Conservation (phyloP, 2,888 invertebrate species). For the Colletes collaris region DNA sequence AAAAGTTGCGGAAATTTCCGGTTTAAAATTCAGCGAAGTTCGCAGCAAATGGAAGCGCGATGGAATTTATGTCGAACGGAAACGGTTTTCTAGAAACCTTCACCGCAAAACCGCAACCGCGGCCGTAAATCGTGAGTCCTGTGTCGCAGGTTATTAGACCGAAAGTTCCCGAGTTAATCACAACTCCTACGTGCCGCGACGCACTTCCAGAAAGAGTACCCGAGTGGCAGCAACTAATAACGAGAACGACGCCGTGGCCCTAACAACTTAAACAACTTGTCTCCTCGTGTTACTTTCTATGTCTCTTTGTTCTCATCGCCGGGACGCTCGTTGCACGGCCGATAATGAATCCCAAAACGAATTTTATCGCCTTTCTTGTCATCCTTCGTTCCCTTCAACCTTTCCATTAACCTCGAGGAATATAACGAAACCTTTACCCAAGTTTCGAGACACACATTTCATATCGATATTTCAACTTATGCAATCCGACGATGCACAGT, state of each 20-base stretch:
- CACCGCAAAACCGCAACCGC: constrained; percentile 55
- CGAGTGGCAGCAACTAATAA: constrained; percentile 57
- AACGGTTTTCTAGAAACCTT: constrained; percentile 52
- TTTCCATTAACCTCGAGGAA: constrained; percentile 1
- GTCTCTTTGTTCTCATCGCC: constrained; percentile 40
- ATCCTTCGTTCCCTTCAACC: background rate
- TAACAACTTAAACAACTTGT: constrained; percentile 54
- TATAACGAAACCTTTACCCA: background rate
- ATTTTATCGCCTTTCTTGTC: constrained; percentile 6
- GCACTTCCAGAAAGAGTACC: constrained; percentile 51
- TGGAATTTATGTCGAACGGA: constrained; percentile 56
- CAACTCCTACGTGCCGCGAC: constrained; percentile 59
- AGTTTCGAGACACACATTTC: background rate
- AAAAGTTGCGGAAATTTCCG: constrained; percentile 37
- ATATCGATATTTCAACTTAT: no score
- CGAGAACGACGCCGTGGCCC: constrained; percentile 31
- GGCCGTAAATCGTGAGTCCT: constrained; percentile 51
- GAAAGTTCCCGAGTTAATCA: constrained; percentile 66
- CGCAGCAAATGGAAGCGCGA: constrained; percentile 36
- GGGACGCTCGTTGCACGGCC: constrained; percentile 14
- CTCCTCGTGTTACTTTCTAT: constrained; percentile 38
- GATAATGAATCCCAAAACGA: constrained; percentile 12
- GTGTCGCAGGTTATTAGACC: constrained; percentile 60
- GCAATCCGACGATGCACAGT: no score
- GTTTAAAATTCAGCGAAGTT: constrained; percentile 21